Conservation (phyloP, 2,888 invertebrate genomes). For the Drosophila merina region DNA sequence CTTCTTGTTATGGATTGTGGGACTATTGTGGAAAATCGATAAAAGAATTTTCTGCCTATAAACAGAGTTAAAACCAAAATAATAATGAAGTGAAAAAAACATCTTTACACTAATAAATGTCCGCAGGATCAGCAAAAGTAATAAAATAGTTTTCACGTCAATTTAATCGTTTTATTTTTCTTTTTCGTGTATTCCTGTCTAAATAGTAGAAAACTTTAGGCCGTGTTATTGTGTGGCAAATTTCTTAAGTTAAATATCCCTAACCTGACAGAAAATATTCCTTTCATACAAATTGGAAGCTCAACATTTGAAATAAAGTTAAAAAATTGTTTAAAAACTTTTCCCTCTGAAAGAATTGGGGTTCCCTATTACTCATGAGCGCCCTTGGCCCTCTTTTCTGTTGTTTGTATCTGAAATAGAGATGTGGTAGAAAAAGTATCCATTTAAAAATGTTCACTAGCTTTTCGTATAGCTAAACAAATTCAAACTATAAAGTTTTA, state of each 20-base stretch:
- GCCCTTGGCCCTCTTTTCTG: conserved; percentile 35
- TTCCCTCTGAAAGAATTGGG: not conserved
- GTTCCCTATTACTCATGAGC: conserved; percentile 27
- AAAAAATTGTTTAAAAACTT: not conserved
- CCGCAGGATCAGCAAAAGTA: conserved; percentile 13
- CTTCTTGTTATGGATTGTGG: conserved; percentile 20
- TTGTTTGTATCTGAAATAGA: conserved; percentile 24
- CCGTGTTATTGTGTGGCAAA: not conserved
- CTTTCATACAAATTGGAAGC: not conserved
- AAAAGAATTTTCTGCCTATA: conserved; percentile 31
- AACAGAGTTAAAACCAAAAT: conserved; percentile 37
- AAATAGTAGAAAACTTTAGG: not conserved
- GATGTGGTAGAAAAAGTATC: conserved; percentile 1
- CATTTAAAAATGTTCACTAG: conserved; percentile 6
- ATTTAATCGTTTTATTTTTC: not conserved
- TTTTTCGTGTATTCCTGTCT: not conserved
- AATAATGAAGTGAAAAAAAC: conserved; percentile 29
- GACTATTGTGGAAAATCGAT: conserved; percentile 48
- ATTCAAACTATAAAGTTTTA: no score
- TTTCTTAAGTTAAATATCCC: not conserved
- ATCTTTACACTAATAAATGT: conserved; percentile 1
- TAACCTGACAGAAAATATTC: not conserved
- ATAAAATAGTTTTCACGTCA: not conserved
- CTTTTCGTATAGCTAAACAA: not conserved
- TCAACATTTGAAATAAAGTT: not conserved